phyloP scores from a whole-genome alignment of 2,113 vertebrate genomes.

The Scartelaos histophorus region DNA sequence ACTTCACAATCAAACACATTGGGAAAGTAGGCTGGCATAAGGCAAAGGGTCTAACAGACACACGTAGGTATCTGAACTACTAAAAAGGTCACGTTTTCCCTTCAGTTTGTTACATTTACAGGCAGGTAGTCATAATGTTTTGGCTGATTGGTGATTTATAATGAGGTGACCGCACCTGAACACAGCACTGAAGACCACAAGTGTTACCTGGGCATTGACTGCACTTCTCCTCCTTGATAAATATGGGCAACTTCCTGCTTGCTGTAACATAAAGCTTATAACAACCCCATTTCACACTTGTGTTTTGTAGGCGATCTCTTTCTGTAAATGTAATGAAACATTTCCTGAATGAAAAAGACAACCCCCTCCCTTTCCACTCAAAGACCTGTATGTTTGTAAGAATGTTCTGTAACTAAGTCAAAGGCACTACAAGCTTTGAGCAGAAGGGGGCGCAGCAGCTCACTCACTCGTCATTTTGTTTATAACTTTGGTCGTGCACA shows the following conservation, averaged over 20 bases:
- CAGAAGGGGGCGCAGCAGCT: slow-evolving; percentile 79
- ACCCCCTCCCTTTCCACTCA: slow-evolving; percentile 40
- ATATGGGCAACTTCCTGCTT: slow-evolving; percentile 47
- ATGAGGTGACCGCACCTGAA: slow-evolving; percentile 53
- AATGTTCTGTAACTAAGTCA: slow-evolving; percentile 64
- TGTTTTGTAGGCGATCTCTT: slow-evolving; percentile 51
- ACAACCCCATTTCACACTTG: slow-evolving; percentile 51
- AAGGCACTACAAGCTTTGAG: slow-evolving; percentile 58
- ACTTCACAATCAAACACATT: neutral
- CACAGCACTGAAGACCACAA: slow-evolving; percentile 60
- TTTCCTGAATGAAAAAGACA: slow-evolving; percentile 29
- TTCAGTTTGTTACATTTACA: neutral
- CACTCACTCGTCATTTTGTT: slow-evolving; percentile 81
- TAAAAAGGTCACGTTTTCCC: too few species aligned
- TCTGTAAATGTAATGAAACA: slow-evolving; percentile 51
- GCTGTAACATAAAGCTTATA: slow-evolving; percentile 61
- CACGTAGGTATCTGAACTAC: neutral
- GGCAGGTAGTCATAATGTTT: neutral
- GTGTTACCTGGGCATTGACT: slow-evolving; percentile 57
- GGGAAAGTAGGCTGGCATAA: neutral
- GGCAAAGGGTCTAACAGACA: neutral
- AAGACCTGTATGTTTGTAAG: slow-evolving; percentile 67
- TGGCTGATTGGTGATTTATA: slow-evolving; percentile 11
- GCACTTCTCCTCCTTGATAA: slow-evolving; percentile 35
- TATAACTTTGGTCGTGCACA: slow-evolving; percentile 77